Conservation (phyloP, 2,888 invertebrate species). For the Clostera curtula region DNA sequence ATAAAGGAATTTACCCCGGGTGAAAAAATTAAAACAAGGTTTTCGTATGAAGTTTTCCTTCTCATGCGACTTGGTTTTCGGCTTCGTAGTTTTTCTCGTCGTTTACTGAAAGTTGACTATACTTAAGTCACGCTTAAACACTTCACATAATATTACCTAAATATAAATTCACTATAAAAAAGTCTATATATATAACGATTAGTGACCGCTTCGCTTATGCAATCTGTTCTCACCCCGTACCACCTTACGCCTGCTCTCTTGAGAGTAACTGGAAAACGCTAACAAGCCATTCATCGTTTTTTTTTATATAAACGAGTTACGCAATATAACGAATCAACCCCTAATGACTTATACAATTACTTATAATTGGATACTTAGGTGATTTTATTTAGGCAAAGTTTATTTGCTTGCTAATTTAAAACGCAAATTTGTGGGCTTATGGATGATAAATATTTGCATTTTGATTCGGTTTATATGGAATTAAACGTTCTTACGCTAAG, state of each 20-base stretch:
- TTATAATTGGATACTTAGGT: slow-evolving; percentile 46
- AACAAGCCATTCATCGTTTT: slow-evolving; percentile 62
- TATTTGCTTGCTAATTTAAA: slow-evolving; percentile 30
- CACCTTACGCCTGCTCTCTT: slow-evolving; percentile 41
- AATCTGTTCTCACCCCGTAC: slow-evolving; percentile 22
- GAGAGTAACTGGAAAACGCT: slow-evolving; percentile 53
- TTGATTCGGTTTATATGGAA: no score
- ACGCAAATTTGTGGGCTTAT: slow-evolving; percentile 15
- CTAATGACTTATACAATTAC: slow-evolving; percentile 51
- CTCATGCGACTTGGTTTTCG: no score
- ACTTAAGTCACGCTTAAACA: no score
- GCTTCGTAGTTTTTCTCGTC: no score
- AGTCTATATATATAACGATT: no score
- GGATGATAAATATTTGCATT: slow-evolving; percentile 15
- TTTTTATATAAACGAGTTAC: slow-evolving; percentile 50
- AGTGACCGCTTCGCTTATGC: slow-evolving; percentile 23
- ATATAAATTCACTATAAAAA: no score
- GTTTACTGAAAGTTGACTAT: no score
- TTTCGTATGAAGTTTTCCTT: no score
- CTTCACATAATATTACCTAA: no score
- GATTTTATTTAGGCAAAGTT: slow-evolving; percentile 27
- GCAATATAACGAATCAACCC: slow-evolving; percentile 40
- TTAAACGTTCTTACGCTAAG: no score
- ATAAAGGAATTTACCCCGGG: no score
- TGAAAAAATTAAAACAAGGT: no score